Conservation (phyloP, 2,888 invertebrate genomes). For the Aleiodes alternator region DNA sequence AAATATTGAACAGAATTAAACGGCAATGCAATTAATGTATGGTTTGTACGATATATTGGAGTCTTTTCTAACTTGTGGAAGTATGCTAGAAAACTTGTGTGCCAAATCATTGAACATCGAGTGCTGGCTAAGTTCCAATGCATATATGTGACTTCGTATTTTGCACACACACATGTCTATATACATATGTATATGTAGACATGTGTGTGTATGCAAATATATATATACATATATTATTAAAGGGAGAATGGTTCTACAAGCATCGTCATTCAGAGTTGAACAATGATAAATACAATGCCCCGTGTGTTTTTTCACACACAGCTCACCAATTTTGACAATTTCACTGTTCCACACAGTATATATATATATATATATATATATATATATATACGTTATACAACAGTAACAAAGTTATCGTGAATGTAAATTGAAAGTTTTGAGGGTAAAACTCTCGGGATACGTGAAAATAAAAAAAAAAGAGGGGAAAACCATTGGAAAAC, state of each 20-base stretch:
- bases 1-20: neutral
- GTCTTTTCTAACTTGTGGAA: conserved; percentile 6
- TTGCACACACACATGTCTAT: conserved; percentile 27
- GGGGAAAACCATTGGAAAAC: conserved; percentile 33
- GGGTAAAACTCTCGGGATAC: conserved; percentile 26
- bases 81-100: conserved; percentile 63
- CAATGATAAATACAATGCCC: conserved; percentile 39
- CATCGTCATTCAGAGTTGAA: conserved; percentile 36
- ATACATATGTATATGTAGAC: neutral
- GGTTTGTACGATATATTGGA: conserved; percentile 23
- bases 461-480: neutral
- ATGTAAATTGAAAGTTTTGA: conserved; percentile 58
- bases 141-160: conserved; percentile 42
- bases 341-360: conserved; percentile 19
- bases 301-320: conserved; percentile 18
- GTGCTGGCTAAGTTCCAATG: conserved; percentile 65
- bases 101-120: conserved; percentile 67
- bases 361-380: too few relatives aligned
- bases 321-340: conserved; percentile 36
- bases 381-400: conserved; percentile 30
- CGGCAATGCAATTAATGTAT: conserved; percentile 14
- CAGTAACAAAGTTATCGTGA: conserved; percentile 56
- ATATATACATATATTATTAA: conserved; percentile 1
- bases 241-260: neutral
- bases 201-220: too few relatives aligned